phyloP scores from a whole-genome alignment of 2,888 invertebrate genomes.

The Drosophila flavopinicola region DNA sequence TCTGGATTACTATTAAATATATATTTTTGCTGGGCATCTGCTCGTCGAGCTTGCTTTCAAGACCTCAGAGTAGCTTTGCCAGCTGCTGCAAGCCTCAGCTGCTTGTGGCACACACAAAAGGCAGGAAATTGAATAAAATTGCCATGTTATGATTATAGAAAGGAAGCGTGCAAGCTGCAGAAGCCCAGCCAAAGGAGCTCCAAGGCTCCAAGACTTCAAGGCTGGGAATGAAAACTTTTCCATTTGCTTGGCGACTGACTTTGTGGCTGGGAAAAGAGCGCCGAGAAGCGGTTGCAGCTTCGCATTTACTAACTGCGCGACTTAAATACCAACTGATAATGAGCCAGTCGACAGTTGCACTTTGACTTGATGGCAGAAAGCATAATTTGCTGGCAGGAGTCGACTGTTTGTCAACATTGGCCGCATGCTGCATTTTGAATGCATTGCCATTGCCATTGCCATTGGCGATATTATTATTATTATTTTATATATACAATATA shows the following conservation, averaged over 20 bases:
- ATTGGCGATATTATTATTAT: conserved; percentile 29
- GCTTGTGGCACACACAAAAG: conserved; percentile 60
- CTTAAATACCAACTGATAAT: conserved; percentile 51
- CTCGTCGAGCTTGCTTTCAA: neutral
- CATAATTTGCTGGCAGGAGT: conserved; percentile 17
- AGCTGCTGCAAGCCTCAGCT: conserved; percentile 19
- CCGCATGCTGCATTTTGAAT: conserved; percentile 4
- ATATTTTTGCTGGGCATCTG: conserved; percentile 14
- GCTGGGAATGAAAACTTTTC: conserved; percentile 42
- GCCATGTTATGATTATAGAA: conserved; percentile 72
- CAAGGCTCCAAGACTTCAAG: no score
- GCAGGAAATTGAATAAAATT: conserved; percentile 74
- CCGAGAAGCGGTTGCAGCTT: neutral
- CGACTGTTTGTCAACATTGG: conserved; percentile 2
- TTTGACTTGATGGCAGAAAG: conserved; percentile 29
- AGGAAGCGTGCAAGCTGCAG: conserved; percentile 57
- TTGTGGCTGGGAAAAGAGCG: conserved; percentile 24
- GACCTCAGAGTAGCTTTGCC: neutral
- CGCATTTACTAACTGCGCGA: conserved; percentile 34
- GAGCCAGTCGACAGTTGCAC: conserved; percentile 58
- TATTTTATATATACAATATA: conserved; percentile 2
- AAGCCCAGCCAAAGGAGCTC: conserved; percentile 16
- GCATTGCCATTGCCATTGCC: conserved; percentile 8
- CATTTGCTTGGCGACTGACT: conserved; percentile 38
- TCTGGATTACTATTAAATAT: no score